Conservation (phyloP, 1,140 invertebrate genomes). For the Lineus longissimus region DNA sequence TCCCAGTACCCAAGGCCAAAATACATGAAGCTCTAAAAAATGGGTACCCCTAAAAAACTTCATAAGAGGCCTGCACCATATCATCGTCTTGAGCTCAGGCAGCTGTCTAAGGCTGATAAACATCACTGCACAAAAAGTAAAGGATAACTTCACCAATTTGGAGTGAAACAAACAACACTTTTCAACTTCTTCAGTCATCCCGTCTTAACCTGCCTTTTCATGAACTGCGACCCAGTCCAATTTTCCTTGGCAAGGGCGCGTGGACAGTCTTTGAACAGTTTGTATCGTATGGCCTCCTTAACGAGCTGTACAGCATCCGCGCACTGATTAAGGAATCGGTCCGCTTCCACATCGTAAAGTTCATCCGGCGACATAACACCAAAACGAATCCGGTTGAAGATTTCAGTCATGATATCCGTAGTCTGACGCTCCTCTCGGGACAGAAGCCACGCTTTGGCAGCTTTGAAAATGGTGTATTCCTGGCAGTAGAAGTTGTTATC, state of each 20-base stretch:
- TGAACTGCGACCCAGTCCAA: background rate
- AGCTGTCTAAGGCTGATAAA: too few relatives aligned
- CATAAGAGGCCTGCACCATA: too few relatives aligned
- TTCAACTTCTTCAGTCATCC: too few relatives aligned
- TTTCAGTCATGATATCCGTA: background rate
- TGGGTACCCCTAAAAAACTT: too few relatives aligned
- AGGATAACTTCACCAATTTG: too few relatives aligned
- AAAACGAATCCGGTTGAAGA: background rate
- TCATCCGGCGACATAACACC: background rate
- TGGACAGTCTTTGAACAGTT: conserved; percentile 7
- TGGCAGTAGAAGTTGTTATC: conserved; percentile 1
- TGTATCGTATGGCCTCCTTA: background rate
- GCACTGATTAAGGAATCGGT: background rate
- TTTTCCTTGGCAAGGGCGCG: background rate
- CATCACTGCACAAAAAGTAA: too few relatives aligned
- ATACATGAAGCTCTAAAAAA: too few relatives aligned
- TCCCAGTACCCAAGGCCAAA: too few relatives aligned
- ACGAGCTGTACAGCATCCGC: background rate
- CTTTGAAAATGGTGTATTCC: conserved; percentile 1
- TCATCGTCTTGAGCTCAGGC: too few relatives aligned
- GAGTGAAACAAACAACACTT: too few relatives aligned
- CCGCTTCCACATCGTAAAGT: conserved; percentile 2
- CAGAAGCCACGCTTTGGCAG: background rate
- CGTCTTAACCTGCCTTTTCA: background rate
- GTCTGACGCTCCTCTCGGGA: background rate